Conservation (phyloP, 2,888 invertebrate genomes). For the Pandemis corylana region DNA sequence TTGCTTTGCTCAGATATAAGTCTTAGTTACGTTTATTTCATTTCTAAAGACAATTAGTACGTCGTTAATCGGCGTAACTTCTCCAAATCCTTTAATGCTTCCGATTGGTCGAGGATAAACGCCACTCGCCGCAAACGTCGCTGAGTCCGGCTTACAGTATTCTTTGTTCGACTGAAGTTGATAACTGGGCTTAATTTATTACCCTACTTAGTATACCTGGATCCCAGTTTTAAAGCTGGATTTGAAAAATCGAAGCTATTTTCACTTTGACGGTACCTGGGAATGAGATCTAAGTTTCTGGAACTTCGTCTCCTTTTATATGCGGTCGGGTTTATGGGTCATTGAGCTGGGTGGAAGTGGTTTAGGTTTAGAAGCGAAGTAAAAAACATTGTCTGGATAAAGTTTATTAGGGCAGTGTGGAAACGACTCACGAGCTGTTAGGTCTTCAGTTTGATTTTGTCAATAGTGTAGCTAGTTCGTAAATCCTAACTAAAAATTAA, state of each 20-base stretch:
- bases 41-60: constrained; percentile 26
- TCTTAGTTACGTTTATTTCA: not conserved
- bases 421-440: too few species aligned
- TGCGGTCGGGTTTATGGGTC: not conserved
- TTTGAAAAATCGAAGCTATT: constrained; percentile 22
- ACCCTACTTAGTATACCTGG: constrained; percentile 44
- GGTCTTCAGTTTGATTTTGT: too few species aligned
- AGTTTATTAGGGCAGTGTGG: not conserved
- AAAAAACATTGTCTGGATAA: not conserved
- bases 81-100: constrained; percentile 71
- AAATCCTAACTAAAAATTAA: too few species aligned
- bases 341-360: not conserved
- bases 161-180: constrained; percentile 59
- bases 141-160: constrained; percentile 73
- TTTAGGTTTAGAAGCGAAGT: constrained; percentile 2
- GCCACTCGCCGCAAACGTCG: constrained; percentile 49
- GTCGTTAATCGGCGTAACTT: constrained; percentile 64
- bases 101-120: constrained; percentile 54
- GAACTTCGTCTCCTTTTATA: constrained; percentile 14
- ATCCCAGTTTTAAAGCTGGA: constrained; percentile 48
- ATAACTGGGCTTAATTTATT: constrained; percentile 58
- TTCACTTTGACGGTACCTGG: constrained; percentile 4
- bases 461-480: too few species aligned
- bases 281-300: constrained; percentile 10
- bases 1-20: not conserved